phyloP scores from a whole-genome alignment of 2,888 invertebrate species.

The Drosophila paracracens region DNA sequence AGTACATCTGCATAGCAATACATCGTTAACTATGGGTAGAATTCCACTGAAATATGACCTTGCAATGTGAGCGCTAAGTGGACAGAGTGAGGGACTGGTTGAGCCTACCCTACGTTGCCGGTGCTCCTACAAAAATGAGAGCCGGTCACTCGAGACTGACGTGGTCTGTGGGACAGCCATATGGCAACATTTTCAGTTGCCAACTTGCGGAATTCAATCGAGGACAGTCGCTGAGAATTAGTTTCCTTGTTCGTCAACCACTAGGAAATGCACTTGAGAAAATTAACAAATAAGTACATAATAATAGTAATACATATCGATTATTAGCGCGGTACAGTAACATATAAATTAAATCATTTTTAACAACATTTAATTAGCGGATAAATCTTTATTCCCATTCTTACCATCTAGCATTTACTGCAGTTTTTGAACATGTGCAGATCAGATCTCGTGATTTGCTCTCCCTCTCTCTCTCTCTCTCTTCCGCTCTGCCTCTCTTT shows the following conservation, averaged over 20 bases:
- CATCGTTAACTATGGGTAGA: constrained; percentile 32
- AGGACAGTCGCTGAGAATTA: constrained; percentile 7
- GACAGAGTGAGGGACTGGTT: background rate
- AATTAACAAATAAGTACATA: background rate
- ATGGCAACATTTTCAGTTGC: constrained; percentile 10
- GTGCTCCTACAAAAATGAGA: constrained; percentile 8
- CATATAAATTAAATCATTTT: background rate
- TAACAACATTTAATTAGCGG: background rate
- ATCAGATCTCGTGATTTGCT: constrained; percentile 43
- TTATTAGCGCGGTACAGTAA: background rate
- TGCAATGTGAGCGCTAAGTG: constrained; percentile 8
- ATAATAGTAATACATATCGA: background rate
- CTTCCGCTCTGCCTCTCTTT: background rate
- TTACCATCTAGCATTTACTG: background rate
- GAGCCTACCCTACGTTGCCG: background rate
- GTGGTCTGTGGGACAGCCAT: background rate
- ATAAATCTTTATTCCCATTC: background rate
- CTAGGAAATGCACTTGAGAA: background rate
- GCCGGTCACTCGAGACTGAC: constrained; percentile 26
- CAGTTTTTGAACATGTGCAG: background rate
- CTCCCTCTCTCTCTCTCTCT: constrained; percentile 9
- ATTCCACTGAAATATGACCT: constrained; percentile 38
- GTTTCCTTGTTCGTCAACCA: constrained; percentile 32
- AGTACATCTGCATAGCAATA: constrained; percentile 46
- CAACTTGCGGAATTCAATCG: constrained; percentile 20